phyloP scores from a whole-genome alignment of 2,113 vertebrate genomes.

The Acrocephalus kingi region DNA sequence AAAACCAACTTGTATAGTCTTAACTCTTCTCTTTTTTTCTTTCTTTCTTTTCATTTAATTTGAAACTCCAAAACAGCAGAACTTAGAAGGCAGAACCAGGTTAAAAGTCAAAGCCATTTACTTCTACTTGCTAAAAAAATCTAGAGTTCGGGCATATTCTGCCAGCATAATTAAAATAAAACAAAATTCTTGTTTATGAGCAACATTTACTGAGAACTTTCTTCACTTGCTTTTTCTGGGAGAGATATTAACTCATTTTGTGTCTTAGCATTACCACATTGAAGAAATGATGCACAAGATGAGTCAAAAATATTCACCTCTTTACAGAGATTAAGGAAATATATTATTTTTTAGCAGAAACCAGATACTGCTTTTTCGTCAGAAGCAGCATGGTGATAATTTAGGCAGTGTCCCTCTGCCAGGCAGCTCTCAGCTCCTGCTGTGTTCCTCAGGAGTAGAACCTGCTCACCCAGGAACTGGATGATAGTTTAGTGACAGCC shows the following conservation, averaged over 20 bases:
- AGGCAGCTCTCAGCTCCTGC: not conserved
- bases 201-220: not conserved
- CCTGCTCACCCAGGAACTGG: not conserved
- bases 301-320: not conserved
- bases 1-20: not conserved
- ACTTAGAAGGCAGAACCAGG: not conserved
- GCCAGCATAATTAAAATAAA: not conserved
- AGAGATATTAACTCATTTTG: not conserved
- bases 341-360: not conserved
- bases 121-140: not conserved
- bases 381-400: not conserved
- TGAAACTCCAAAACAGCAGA: not conserved
- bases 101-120: not conserved
- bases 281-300: not conserved
- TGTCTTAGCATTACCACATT: not conserved
- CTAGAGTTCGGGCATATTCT: not conserved
- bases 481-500: not conserved
- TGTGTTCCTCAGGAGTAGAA: rapidly evolving
- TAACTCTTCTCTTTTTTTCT: not conserved
- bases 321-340: not conserved
- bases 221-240: not conserved
- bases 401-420: not conserved
- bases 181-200: not conserved
- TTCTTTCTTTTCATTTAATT: not conserved
- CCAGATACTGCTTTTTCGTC: not conserved